Percentiles rank a stretch among this genome's conserved stretches.
phyloP scores from a whole-genome alignment of 2,888 invertebrate genomes.

The Cenopis cana region DNA sequence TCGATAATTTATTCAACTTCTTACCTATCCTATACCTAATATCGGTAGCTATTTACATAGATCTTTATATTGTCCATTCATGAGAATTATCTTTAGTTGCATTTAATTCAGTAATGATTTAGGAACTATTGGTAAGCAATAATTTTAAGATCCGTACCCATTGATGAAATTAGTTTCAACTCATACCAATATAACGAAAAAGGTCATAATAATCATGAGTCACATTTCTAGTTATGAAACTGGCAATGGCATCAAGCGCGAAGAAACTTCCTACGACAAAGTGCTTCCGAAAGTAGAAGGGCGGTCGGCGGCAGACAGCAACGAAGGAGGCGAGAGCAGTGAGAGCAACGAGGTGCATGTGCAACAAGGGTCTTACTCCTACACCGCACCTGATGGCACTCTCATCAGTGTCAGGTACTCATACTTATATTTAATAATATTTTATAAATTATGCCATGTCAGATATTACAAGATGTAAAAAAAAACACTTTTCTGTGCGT shows the following conservation, averaged over 20 bases:
- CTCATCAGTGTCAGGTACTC: conserved; percentile 85
- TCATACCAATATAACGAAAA: background rate
- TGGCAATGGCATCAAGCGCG: conserved; percentile 91
- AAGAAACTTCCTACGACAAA: conserved; percentile 89
- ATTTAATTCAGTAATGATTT: background rate
- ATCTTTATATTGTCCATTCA: background rate
- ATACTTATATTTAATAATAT: too few relatives aligned
- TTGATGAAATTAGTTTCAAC: background rate
- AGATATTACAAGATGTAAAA: conserved; percentile 35
- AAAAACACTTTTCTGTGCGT: too few relatives aligned
- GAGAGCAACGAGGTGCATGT: conserved; percentile 85
- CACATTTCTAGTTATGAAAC: conserved; percentile 87
- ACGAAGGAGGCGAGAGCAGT: conserved; percentile 84
- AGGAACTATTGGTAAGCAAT: background rate
- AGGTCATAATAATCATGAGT: background rate
- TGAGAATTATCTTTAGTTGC: background rate
- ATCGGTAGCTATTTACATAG: background rate
- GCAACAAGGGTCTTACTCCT: conserved; percentile 88
- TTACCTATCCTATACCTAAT: background rate
- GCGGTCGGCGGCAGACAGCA: conserved; percentile 67
- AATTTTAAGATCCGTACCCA: background rate
- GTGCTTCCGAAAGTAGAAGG: conserved; percentile 77
- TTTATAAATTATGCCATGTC: too few relatives aligned
- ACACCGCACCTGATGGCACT: conserved; percentile 89
- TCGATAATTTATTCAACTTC: background rate